These are phyloP conservation scores for Lepidonotus clava DNA, from an alignment of 2,888 invertebrate species.

Conservation along the genomic window DNA sequence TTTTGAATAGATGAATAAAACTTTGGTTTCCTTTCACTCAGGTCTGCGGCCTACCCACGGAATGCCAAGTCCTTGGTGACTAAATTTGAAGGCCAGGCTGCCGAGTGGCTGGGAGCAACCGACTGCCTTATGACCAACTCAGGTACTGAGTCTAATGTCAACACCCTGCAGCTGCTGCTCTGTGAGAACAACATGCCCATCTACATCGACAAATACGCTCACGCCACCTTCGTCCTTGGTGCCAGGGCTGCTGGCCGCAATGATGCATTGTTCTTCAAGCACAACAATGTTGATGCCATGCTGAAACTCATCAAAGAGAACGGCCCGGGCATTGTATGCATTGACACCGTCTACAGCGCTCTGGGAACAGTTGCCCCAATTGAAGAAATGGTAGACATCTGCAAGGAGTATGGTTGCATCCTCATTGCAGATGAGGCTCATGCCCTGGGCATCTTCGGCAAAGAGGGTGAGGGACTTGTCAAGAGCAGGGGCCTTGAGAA, in stretches of 20 bases:
- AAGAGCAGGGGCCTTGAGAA: constrained; percentile 35
- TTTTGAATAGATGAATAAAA: no score
- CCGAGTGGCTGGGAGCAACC: constrained; percentile 12
- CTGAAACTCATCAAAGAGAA: constrained; percentile 49
- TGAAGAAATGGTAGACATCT: constrained; percentile 18
- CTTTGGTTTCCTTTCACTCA: neutral
- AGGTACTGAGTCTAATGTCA: constrained; percentile 51
- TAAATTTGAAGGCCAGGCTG: neutral
- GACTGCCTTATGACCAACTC: constrained; percentile 29
- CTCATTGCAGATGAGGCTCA: constrained; percentile 50
- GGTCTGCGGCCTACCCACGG: constrained; percentile 39
- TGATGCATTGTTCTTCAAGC: constrained; percentile 48
- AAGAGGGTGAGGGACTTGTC: constrained; percentile 39
- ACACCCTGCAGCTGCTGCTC: constrained; percentile 23
- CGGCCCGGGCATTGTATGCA: constrained; percentile 28
- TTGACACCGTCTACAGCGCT: constrained; percentile 48
- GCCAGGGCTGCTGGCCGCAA: constrained; percentile 37
- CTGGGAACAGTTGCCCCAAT: constrained; percentile 41
- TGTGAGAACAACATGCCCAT: constrained; percentile 22
- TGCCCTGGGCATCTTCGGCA: constrained; percentile 31
- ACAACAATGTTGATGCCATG: constrained; percentile 44
- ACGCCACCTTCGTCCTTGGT: constrained; percentile 47
- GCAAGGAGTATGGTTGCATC: constrained; percentile 28
- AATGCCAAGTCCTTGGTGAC: neutral
- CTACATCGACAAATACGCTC: constrained; percentile 52